These are phyloP conservation scores for Cepaea nemoralis DNA, from an alignment of 1,140 invertebrate species.

Conservation along the genomic window DNA sequence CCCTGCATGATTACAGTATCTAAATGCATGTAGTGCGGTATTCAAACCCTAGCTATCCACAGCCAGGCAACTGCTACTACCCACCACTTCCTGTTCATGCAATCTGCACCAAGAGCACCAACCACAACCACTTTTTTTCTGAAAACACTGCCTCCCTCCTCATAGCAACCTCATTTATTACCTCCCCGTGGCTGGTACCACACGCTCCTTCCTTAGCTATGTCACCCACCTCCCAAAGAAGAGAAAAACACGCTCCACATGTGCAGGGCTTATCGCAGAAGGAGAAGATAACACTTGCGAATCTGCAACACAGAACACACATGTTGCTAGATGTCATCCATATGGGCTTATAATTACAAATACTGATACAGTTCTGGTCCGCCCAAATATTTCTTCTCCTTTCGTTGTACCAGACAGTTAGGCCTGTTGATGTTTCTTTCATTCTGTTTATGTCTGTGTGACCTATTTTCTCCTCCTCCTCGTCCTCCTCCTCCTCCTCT, in stretches of 20 bases:
- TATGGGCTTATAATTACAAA: not conserved
- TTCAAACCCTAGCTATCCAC: too few relatives aligned
- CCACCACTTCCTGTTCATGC: too few relatives aligned
- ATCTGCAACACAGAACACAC: constrained; percentile 8
- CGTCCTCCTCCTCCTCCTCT: too few relatives aligned
- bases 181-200: too few relatives aligned
- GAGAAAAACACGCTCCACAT: not conserved
- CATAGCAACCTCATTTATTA: not conserved
- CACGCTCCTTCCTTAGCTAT: not conserved
- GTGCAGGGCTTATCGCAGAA: not conserved
- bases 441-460: too few relatives aligned
- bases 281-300: not conserved
- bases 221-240: not conserved
- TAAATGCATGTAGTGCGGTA: too few relatives aligned
- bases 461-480: too few relatives aligned
- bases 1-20: too few relatives aligned
- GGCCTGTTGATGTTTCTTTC: too few relatives aligned
- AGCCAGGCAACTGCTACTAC: too few relatives aligned
- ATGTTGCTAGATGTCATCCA: not conserved
- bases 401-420: too few relatives aligned
- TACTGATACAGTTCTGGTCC: not conserved
- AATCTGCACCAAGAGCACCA: not conserved
- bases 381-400: not conserved
- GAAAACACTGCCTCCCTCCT: not conserved
- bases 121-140: not conserved